Percentiles rank a stretch among this genome's conserved stretches.
phyloP scores from a whole-genome alignment of 2,113 vertebrate genomes.

The Patagioenas fasciata region DNA sequence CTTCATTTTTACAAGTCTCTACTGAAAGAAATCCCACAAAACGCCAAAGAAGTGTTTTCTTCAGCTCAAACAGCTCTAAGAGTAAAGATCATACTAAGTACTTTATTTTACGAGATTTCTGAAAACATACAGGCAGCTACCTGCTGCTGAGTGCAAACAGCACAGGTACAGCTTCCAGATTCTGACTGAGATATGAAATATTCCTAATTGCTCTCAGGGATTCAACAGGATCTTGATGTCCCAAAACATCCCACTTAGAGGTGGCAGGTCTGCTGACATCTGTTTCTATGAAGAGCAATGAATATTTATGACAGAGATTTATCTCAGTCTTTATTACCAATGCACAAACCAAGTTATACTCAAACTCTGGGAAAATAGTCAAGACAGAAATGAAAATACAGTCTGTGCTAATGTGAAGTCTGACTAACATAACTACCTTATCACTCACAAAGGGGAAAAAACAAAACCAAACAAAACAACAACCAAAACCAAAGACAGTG shows the following conservation, averaged over 20 bases:
- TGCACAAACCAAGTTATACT: not conserved
- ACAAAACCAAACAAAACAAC: no score
- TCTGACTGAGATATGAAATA: not conserved
- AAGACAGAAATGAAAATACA: not conserved
- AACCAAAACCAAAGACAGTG: not conserved
- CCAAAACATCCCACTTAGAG: not conserved
- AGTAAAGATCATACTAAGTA: not conserved
- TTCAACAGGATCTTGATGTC: not conserved
- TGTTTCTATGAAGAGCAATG: not conserved
- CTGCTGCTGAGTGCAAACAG: not conserved
- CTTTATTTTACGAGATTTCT: not conserved
- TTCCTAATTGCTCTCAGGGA: not conserved
- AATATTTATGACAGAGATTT: not conserved
- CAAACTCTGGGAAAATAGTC: not conserved
- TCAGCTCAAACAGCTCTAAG: not conserved
- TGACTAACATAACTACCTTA: not conserved
- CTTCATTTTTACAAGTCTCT: not conserved
- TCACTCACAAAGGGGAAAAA: not conserved
- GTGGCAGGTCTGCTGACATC: not conserved
- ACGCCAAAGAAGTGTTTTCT: not conserved
- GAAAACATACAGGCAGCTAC: not conserved
- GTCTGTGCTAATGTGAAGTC: not conserved
- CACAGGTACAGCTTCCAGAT: not conserved
- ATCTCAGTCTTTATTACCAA: not conserved
- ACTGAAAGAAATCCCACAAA: not conserved